Evolutionary conservation across 2,113 vertebrate species (phyloP), one percentile per base, ranked within the genome.

Genomic region (Tupaia chinensis): DNA sequence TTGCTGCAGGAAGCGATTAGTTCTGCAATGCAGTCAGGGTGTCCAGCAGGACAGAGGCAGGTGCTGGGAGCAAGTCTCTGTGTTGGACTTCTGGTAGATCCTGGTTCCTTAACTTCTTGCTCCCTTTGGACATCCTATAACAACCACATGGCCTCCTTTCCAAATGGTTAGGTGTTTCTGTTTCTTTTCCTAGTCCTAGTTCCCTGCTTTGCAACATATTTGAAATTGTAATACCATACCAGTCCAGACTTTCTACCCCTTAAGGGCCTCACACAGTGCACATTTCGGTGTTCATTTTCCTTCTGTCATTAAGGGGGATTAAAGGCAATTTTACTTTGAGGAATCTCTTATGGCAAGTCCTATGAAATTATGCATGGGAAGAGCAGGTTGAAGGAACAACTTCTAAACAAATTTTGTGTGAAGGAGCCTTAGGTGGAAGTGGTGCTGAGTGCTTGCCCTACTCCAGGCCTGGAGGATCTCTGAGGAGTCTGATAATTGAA

Each of bases 311-410:
- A 69, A 66, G 68, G 90, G 81, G 25, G 25, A 70, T 56, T 87
- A 69, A 89, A 96, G 86, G 23, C 44, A 72, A 29, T 88, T 87
- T 87, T 69, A 66, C 86, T 91, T 87, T 91, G 73, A 79, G 32
- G 90, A 88, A 56, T 66, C 27, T 69, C 81, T 74, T 61, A 78
- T 5, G 34, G 32, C 32, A 68, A 54, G n/a, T 68, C 23, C 68
- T 66, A 19, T 82, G 82, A 91, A 87, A 17, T 19, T 4, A 7
- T 58, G 6, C 7, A 32, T 74, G 73, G 32, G n/a, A 66, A 74
- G 20, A n/a, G 58, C 27, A 29, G 32, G 73, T 66, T 53, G 20
- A 32, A 3, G 16, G 29, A 83, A 68, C 4, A 2, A 44, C 72
- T n/a, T 70, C 34, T 66, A 56, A n/a, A 66, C 13, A 69, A 32